Percentiles rank a stretch among this genome's conserved stretches.
phyloP scores from a whole-genome alignment of 2,888 invertebrate genomes.

The Euproctis similis region DNA sequence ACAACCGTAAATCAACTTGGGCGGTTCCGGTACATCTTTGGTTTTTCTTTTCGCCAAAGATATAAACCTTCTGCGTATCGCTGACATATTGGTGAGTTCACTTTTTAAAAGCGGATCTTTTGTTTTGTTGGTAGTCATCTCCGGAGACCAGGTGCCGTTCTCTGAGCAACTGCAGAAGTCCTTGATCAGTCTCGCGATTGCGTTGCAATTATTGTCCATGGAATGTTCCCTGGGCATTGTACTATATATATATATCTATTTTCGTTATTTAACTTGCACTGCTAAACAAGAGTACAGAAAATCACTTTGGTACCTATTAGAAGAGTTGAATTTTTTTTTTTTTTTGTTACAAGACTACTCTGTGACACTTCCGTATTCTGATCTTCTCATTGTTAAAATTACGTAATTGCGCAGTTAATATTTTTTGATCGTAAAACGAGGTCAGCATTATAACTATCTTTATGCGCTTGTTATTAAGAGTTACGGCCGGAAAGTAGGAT shows the following conservation, averaged over 20 bases:
- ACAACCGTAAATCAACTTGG: slow-evolving; percentile 38
- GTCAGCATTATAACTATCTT: slow-evolving; percentile 1
- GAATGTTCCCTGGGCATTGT: slow-evolving; percentile 58
- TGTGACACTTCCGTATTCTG: slow-evolving; percentile 34
- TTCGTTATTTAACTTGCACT: slow-evolving; percentile 62
- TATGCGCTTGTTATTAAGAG: slow-evolving; percentile 4
- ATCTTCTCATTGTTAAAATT: slow-evolving; percentile 36
- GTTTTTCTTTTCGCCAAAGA: slow-evolving; percentile 56
- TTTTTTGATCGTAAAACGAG: slow-evolving; percentile 19
- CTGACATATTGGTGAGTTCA: slow-evolving; percentile 67
- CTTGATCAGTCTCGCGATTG: slow-evolving; percentile 62
- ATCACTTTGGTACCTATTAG: slow-evolving; percentile 39
- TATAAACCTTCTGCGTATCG: slow-evolving; percentile 60
- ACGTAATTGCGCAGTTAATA: slow-evolving; percentile 30
- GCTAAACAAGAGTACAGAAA: slow-evolving; percentile 55
- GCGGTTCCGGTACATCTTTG: slow-evolving; percentile 47
- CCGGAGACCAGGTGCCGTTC: slow-evolving; percentile 70
- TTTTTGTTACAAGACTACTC: slow-evolving; percentile 33
- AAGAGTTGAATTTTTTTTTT: too few relatives aligned
- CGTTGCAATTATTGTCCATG: slow-evolving; percentile 58
- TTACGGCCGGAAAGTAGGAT: slow-evolving; percentile 11
- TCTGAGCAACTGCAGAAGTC: slow-evolving; percentile 71
- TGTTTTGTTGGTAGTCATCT: slow-evolving; percentile 58
- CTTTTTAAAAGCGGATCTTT: slow-evolving; percentile 62
- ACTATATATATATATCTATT: slow-evolving; percentile 9